These are phyloP conservation scores for Ormia ochracea DNA, from an alignment of 2,888 invertebrate genomes.

Conservation along the genomic window DNA sequence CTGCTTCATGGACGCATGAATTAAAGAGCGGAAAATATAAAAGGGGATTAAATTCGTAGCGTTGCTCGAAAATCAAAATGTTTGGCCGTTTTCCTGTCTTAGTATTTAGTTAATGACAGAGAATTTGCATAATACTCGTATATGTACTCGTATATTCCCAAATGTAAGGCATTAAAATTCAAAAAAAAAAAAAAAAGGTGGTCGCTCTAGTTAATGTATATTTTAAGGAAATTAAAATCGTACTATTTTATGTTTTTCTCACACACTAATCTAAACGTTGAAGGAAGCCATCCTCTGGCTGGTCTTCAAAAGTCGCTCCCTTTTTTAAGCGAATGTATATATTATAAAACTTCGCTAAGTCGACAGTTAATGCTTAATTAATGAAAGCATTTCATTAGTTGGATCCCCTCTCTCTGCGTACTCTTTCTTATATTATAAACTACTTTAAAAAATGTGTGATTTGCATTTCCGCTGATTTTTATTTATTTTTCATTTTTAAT, in stretches of 20 bases:
- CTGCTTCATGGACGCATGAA: no score
- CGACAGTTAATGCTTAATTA: slow-evolving; percentile 54
- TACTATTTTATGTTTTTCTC: not conserved
- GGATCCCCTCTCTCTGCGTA: slow-evolving; percentile 11
- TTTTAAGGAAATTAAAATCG: not conserved
- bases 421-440: slow-evolving; percentile 4
- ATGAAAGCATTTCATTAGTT: slow-evolving; percentile 44
- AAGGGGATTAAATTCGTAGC: no score
- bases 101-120: no score
- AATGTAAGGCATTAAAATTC: slow-evolving; percentile 12
- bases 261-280: not conserved
- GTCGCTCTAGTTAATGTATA: slow-evolving; percentile 11
- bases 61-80: no score
- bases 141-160: not conserved
- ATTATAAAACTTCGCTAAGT: slow-evolving; percentile 20
- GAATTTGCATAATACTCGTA: no score
- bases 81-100: no score
- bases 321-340: slow-evolving; percentile 3
- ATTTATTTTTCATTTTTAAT: not conserved
- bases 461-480: slow-evolving; percentile 49
- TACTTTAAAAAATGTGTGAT: slow-evolving; percentile 23
- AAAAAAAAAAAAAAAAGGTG: not conserved
- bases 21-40: no score
- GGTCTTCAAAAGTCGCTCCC: slow-evolving; percentile 18
- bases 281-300: slow-evolving; percentile 1